Percentiles rank a stretch among this genome's conserved stretches.
phyloP scores from a whole-genome alignment of 2,113 vertebrate species.

The Ciconia maguari region DNA sequence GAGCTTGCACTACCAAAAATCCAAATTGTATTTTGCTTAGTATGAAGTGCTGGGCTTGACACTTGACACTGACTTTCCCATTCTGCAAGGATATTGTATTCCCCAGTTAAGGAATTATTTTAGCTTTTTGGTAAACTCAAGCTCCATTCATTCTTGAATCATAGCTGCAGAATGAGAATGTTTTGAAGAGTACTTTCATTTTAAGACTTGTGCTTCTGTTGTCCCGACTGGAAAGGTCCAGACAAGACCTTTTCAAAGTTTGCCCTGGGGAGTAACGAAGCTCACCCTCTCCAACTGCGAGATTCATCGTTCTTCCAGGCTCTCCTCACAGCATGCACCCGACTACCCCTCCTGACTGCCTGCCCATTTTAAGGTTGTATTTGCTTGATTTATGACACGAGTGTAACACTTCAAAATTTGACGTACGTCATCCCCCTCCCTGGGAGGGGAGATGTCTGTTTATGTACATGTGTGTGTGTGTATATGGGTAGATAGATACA shows the following conservation, averaged over 20 bases:
- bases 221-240: background rate
- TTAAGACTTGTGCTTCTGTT: background rate
- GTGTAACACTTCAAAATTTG: background rate
- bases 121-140: background rate
- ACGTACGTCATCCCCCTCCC: rapidly evolving
- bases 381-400: background rate
- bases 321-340: background rate
- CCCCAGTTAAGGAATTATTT: background rate
- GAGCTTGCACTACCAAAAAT: background rate
- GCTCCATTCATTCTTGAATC: background rate
- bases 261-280: background rate
- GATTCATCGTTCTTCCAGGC: background rate
- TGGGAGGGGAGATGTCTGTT: background rate
- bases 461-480: background rate
- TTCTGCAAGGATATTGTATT: background rate
- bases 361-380: background rate
- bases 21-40: background rate
- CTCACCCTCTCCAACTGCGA: background rate
- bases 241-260: background rate
- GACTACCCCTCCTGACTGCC: background rate
- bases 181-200: background rate
- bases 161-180: background rate
- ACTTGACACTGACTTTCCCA: background rate
- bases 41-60: background rate
- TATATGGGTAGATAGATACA: background rate